A percentile compares a stretch with the other conserved stretches of the same genome.
phyloP scores from a whole-genome alignment of 2,797 vertebrate genomes.

The Enoplosus armatus region DNA sequence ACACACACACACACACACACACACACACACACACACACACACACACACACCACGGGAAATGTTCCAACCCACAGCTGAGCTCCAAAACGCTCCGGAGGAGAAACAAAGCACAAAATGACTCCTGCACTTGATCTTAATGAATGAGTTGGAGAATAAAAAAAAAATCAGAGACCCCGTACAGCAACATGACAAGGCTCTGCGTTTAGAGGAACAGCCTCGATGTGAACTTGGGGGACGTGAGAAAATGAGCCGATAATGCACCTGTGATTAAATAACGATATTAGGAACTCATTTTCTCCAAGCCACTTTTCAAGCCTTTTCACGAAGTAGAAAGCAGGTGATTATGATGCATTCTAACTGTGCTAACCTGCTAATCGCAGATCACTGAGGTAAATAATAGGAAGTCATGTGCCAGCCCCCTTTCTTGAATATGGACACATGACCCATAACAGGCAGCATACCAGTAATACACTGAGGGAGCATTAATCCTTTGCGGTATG shows the following conservation, averaged over 20 bases:
- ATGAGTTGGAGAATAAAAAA: constrained; percentile 5
- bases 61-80: constrained; percentile 58
- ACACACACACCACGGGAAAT: constrained; percentile 26
- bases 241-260: constrained; percentile 5
- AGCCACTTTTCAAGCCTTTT: not conserved
- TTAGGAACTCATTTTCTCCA: not conserved
- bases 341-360: constrained; percentile 1
- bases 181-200: constrained; percentile 10
- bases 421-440: constrained; percentile 13
- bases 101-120: constrained; percentile 32
- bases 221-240: not conserved
- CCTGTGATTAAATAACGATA: constrained; percentile 12
- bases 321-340: not conserved
- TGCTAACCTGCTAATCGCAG: not conserved
- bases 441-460: constrained; percentile 1
- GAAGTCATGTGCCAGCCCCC: constrained; percentile 8
- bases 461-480: not conserved
- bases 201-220: not conserved
- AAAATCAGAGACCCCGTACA: not conserved
- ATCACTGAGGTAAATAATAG: not conserved
- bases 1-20: constrained; percentile 34
- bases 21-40: constrained; percentile 23
- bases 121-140: constrained; percentile 25
- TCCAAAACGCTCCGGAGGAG: constrained; percentile 37
- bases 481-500: constrained; percentile 24